Base-by-base conservation (phyloP, 2,888 invertebrate genomes). In the Labia minor region DNA sequence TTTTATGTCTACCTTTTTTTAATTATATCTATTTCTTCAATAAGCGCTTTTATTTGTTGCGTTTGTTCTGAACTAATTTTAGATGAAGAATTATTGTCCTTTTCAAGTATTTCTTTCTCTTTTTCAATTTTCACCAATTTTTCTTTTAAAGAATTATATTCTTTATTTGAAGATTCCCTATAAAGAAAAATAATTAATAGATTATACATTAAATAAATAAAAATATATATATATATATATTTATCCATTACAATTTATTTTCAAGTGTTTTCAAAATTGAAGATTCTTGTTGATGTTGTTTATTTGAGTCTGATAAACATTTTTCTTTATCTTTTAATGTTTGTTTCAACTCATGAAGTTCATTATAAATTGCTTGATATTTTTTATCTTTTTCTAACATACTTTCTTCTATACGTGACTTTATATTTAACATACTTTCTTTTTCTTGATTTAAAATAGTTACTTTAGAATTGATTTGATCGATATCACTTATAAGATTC, bases 1-100 rank as follows among this genome's bases (percentile, higher is more conserved):
- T n/a, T n/a, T n/a, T n/a, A n/a, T n/a, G n/a, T n/a, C n/a, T 14
- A 79, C 77, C 69, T 81, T 70, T 69, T 78, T 78, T 72, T 81
- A 79, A 74, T 79, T 49, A 80, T 76, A 26, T 75, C 73, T 67
- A 79, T 70, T 71, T 49, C 49, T n/a, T 4, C 14, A n/a, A 3
- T 49, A 16, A 49, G 49, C 3, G 49, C 14, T 49, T 49, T 3
- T 8, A 49, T 49, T 49, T 14, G 49, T n/a, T 49, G 3, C 2
- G 49, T 49, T 18, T 67, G 61, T 61, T 68, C 67, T 11, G 66
- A 37, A 37, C 21, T 70, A 1, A 67, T 61, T 64, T 66, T 49
- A 2, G 70, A 21, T 19, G 62, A 37, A n/a, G 37, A 18, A 64
- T 37, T 61, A 37, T 65, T 66, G n/a, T 66, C 62, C 61, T 70